Evolutionary conservation across 2,888 invertebrate genomes (phyloP), one percentile per base, ranked within the genome.

Genomic region (Ennomos erosarius): DNA sequence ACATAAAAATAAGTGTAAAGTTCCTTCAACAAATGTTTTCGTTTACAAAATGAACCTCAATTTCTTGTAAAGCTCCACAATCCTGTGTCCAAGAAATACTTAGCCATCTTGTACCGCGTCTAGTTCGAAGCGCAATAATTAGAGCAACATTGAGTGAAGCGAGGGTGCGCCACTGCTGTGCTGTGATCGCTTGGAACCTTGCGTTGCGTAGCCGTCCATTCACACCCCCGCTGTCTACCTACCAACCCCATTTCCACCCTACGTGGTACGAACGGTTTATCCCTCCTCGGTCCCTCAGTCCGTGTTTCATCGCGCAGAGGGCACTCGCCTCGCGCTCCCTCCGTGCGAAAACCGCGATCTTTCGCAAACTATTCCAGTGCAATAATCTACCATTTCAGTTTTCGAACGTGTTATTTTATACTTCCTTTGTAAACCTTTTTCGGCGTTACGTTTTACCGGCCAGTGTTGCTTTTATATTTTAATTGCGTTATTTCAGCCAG

Each of bases 301-400:
- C 84, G 84, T 76, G 80, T 76, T 69, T 55, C 62, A 69, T 73
- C 74, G 70, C 76, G 73, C 38, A 56, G 65, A 60, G 72, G 74
- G 64, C 67, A 75, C 68, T 58, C 75, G 84, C 70, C 64, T 68
- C 64, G 67, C 68, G 68, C 59, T 65, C 55, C 46, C 51, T 53
- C 58, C 45, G 52, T 49, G 62, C 69, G 65, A 63, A 74, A 73
- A 75, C 68, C 84, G 85, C 89, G 89, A 87, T 85, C 84, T 85
- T 78, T 76, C 69, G 66, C 71, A 76, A 84, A 87, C 79, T 51
- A 47, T 35, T 42, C 9, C 13, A 51, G 51, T 51, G 51, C 51
- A 42, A 42, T 50, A 50, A 35, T 43, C 8, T 10, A 12, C 13
- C 33, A 79, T 59, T 62, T 68, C 56, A 4, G 80, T 48, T 54